Evolutionary conservation across 1,140 invertebrate genomes (phyloP).

Genomic region (Temnothorax curvispinosus): DNA sequence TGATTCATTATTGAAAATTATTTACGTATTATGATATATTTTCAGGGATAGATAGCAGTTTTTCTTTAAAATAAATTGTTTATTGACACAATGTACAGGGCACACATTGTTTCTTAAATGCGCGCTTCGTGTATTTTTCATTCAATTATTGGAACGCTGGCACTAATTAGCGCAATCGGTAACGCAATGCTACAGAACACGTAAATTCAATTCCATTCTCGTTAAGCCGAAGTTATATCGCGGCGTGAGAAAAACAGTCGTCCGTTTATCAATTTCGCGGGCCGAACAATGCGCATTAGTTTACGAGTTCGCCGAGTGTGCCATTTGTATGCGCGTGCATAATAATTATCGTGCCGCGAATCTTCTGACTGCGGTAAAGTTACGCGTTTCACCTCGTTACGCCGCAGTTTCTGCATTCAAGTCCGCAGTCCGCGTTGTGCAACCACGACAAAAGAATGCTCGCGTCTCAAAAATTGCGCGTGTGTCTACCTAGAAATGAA

Average conservation of each 20-base stretch:
- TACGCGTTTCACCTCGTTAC: constrained; percentile 58
- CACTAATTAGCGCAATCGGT: constrained; percentile 46
- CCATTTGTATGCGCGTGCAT: constrained; percentile 56
- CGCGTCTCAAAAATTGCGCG: constrained; percentile 40
- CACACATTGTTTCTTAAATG: not conserved
- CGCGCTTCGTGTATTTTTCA: not conserved
- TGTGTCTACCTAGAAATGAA: not conserved
- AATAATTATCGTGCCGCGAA: constrained; percentile 68
- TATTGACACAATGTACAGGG: too few relatives aligned
- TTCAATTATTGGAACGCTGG: not conserved
- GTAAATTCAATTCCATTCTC: constrained; percentile 42
- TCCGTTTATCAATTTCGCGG: constrained; percentile 52
- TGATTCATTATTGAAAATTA: not conserved
- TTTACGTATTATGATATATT: not conserved
- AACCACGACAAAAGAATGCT: constrained; percentile 40
- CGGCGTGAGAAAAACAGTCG: constrained; percentile 40
- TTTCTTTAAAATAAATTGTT: not conserved
- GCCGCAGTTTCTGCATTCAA: constrained; percentile 63
- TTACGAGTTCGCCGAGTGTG: constrained; percentile 47
- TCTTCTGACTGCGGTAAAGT: constrained; percentile 61
- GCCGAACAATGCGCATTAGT: constrained; percentile 35
- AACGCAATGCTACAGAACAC: not conserved
- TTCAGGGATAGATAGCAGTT: not conserved
- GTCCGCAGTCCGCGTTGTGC: constrained; percentile 55
- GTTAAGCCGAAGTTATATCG: constrained; percentile 54